Conservation (phyloP, 1,140 invertebrate genomes). For the Drosophila kohkoa region DNA sequence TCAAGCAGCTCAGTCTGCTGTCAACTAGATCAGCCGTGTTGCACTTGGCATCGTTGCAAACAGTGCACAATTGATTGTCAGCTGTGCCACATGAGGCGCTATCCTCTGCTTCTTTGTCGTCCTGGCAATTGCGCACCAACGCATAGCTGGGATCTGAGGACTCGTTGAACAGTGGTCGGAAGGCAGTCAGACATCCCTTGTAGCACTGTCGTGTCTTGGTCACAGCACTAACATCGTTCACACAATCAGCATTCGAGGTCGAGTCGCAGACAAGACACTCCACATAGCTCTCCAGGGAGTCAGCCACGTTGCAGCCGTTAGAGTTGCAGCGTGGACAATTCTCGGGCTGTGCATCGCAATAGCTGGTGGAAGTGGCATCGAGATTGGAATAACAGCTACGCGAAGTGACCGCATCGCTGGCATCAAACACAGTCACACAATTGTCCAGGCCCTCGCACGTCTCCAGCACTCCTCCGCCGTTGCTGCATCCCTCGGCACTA, state of each 20-base stretch:
- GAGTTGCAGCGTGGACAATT: slow-evolving; percentile 77
- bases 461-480: slow-evolving; percentile 29
- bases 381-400: slow-evolving; percentile 61
- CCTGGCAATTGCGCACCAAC: slow-evolving; percentile 63
- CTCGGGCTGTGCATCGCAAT: slow-evolving; percentile 55
- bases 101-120: slow-evolving; percentile 69
- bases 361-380: slow-evolving; percentile 4
- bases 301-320: slow-evolving; percentile 75
- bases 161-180: slow-evolving; percentile 55
- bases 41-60: slow-evolving; percentile 56
- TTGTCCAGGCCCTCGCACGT: slow-evolving; percentile 59
- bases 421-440: slow-evolving; percentile 72
- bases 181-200: slow-evolving; percentile 66
- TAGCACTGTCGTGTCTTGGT: slow-evolving; percentile 62
- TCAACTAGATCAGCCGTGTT: slow-evolving; percentile 63
- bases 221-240: slow-evolving; percentile 24
- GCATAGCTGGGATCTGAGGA: slow-evolving; percentile 62
- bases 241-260: slow-evolving; percentile 49
- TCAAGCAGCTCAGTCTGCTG: slow-evolving; percentile 63
- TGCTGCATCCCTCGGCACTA: slow-evolving; percentile 28
- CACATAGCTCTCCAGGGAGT: slow-evolving; percentile 53
- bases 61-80: slow-evolving; percentile 50
- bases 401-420: slow-evolving; percentile 49
- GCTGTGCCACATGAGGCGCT: slow-evolving; percentile 59
- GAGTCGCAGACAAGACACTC: slow-evolving; percentile 73